Evolutionary conservation across 2,888 invertebrate genomes (phyloP), one percentile per base, ranked within the genome.

Genomic region (Drosophila melanosoma): DNA sequence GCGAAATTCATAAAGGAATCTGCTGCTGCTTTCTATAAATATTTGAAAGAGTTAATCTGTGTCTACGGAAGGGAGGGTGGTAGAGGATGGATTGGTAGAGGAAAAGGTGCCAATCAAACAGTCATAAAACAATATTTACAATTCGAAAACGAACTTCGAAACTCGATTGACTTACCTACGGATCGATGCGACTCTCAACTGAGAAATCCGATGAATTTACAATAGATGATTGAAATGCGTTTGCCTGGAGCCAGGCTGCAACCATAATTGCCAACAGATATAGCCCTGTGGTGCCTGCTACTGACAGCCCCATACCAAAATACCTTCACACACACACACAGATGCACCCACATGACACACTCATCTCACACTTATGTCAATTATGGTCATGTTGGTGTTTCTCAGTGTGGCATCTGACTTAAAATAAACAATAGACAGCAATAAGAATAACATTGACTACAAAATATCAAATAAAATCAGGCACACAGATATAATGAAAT

Each of bases 31-130:
- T 71, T 73, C 56, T 72, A 83, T 81, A 78, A 89, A 89, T 85
- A 89, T 85, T 85, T 77, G 87, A 87, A 84, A 79, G 71, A 84
- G 84, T 81, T 89, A 87, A 85, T 85, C 87, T 85, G 74, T 64
- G 51, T 10, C 53, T 29, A 48, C 23, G 52, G 12, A 35, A 15
- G 20, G 40, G 15, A 54, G 12, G 7, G 1, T 17, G 17, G 26
- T 36, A 1, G 23, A 10, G 29, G 0, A 23, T 7, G 3, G 4
- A 23, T 4, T 23, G 26, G 26, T 23, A 29, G 8, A 32, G 61
- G 15, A 29, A 23, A 35, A 5, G 15, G 17, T 38, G 26, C 61
- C 69, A 69, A 87, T 77, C 89, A 87, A 89, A 83, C 82, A 79
- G 76, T 79, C 74, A 72, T 74, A 61, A 89, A 75, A 76, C 74